Percentiles rank a stretch among this genome's conserved stretches.
Conservation (phyloP, 2,888 invertebrate genomes). For the Arrhopalites spinosus region DNA sequence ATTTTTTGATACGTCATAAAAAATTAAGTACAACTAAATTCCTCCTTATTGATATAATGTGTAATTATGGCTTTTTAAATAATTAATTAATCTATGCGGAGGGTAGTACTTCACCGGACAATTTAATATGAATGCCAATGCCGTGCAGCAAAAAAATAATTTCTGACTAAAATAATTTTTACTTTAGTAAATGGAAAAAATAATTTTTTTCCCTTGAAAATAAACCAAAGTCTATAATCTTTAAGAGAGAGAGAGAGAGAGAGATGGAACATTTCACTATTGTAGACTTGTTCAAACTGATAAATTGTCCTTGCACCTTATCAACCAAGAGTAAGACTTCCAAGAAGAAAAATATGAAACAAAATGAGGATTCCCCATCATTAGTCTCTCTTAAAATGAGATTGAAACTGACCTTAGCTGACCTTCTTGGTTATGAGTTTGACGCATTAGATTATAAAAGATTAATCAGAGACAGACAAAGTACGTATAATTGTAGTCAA, state of each 20-base stretch:
- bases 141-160: too few species aligned
- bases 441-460: not conserved
- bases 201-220: too few species aligned
- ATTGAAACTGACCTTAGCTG: conserved; percentile 30
- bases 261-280: not conserved
- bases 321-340: not conserved
- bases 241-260: not conserved
- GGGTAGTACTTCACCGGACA: too few species aligned
- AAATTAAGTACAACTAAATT: too few species aligned
- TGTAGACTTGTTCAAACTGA: not conserved
- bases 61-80: too few species aligned
- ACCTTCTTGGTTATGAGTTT: conserved; percentile 1
- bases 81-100: too few species aligned
- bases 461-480: not conserved
- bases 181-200: too few species aligned
- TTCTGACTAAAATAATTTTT: too few species aligned
- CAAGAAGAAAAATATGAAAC: not conserved
- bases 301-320: conserved; percentile 18
- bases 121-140: too few species aligned
- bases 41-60: too few species aligned
- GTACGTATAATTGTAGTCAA: not conserved
- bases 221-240: too few species aligned
- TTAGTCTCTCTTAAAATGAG: not conserved
- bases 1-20: too few species aligned
- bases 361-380: conserved; percentile 27